Base-by-base conservation (phyloP, 1,140 invertebrate genomes). In the Magallana angulata region DNA sequence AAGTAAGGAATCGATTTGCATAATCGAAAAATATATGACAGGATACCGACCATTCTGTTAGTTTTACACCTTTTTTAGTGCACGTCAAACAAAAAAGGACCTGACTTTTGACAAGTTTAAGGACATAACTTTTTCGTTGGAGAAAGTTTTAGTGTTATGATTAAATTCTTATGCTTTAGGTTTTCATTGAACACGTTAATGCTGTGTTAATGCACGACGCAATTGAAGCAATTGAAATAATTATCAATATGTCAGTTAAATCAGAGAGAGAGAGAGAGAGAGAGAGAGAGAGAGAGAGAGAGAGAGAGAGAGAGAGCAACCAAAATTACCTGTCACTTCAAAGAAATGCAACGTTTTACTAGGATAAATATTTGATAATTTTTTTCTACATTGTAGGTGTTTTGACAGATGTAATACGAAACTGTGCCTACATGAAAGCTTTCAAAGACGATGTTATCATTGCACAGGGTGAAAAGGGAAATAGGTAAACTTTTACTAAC, bases 401-500 rank as follows among this genome's bases (percentile, higher is more conserved):
- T 16, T 85, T 92, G 68, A 90, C 86, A 84, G 92, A 92, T 71
- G 90, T 92, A 8, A 89, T 91, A n/a, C 87, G 89, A 59, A 90
- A 92, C 82, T 93, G 92, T 88, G 90, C 85, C 12, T 93, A 93
- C 87, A 62, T 81, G 36, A 87, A 89, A 68, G 91, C 91, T 14
- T 64, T 48, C 7, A 88, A 62, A 71, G 91, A 92, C 87, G 91
- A 92, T 58, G 88, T 92, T 82, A 90, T 92, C 60, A 89, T 92
- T 18, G 84, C 59, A 8, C 92, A 92, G 83, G 92, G 92, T 12
- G 90, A 92, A 30, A 87, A 48, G 11, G 92, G 92, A 1, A 90
- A 92, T 62, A 90, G 91, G 92, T 92, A 86, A 86, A 89, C 88
- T 6, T n/a, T n/a, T 0, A 48, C 36, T 48, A 48, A 48, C 36